Conservation (phyloP, 2,888 invertebrate genomes). For the Morpho achilles region DNA sequence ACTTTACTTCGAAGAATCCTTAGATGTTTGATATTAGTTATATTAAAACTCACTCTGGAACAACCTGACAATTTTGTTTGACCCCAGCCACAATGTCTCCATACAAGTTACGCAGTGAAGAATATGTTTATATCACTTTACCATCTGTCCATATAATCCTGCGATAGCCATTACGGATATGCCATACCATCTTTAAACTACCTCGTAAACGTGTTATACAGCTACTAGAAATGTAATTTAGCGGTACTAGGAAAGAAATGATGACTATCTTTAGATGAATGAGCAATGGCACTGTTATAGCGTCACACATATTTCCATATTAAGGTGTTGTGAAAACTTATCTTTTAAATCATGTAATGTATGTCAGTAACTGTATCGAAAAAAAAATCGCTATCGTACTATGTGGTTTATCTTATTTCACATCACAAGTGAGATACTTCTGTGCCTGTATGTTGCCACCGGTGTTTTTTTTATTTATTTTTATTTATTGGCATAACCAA, state of each 20-base stretch:
- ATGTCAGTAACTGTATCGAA: conserved; percentile 12
- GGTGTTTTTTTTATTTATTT: too few species aligned
- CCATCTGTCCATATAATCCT: conserved; percentile 74
- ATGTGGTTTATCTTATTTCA: background rate
- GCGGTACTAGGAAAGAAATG: conserved; percentile 73
- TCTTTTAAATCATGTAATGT: conserved; percentile 47
- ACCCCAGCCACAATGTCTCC: conserved; percentile 56
- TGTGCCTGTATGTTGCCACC: too few species aligned
- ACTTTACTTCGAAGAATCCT: too few species aligned
- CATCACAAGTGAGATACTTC: background rate
- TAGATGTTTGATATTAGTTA: too few species aligned
- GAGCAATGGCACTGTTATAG: conserved; percentile 48
- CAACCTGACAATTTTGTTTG: conserved; percentile 58
- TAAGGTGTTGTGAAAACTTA: conserved; percentile 69
- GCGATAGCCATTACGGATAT: conserved; percentile 73
- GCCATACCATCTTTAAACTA: conserved; percentile 72
- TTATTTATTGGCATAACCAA: too few species aligned
- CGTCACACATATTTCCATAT: conserved; percentile 57
- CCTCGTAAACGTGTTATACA: conserved; percentile 73
- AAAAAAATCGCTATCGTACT: background rate
- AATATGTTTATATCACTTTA: conserved; percentile 66
- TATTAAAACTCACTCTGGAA: background rate
- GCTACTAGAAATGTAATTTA: conserved; percentile 77
- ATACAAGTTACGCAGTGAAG: conserved; percentile 68
- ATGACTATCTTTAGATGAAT: conserved; percentile 70